Base-by-base conservation (phyloP, 2,888 invertebrate genomes). In the Cerceris rybyensis region DNA sequence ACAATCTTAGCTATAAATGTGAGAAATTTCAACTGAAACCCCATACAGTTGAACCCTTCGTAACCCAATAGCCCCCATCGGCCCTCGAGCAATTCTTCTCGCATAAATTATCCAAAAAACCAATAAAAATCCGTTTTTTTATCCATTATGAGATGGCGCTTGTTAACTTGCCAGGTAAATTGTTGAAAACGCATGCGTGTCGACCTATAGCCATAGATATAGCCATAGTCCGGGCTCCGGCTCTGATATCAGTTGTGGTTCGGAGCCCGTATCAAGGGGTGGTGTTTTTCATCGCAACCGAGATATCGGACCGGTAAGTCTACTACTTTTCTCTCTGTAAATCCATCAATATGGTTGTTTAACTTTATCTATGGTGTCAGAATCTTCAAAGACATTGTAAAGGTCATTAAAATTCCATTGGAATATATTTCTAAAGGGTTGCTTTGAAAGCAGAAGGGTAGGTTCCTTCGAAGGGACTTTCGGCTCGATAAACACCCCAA, bases 221-320 rank as follows among this genome's bases (percentile, higher is more conserved):
- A 57, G 49, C 57, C 58, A 46, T 17, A n/a, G 41, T 69, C 52
- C 64, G 77, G 81, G 81, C 76, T 84, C 83, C 77, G 83, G 83
- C 80, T 78, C 78, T 82, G 81, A 80, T 83, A 81, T 86, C 87
- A 88, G 88, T 86, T 88, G 78, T 80, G 67, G 79, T 80, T 77
- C 78, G 79, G 73, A 78, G 78, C 50, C 70, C 66, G 64, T 73
- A 63, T 39, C 14, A 69, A 67, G 78, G 70, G 67, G 50, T 63
- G 63, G 63, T 72, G 49, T 16, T 70, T 59, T 14, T 64, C n/a
- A 8, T 70, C 28, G 13, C 50, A 49, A 58, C 11, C 39, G 5
- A 70, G 28, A 41, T 73, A 28, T 70, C 52, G 64, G 28, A 78
- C 78, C 78, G 79, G 79, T 80, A 43, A 80, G 79, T 50, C 1